phyloP scores from a whole-genome alignment of 2,888 invertebrate species.

The Volucella inanis region DNA sequence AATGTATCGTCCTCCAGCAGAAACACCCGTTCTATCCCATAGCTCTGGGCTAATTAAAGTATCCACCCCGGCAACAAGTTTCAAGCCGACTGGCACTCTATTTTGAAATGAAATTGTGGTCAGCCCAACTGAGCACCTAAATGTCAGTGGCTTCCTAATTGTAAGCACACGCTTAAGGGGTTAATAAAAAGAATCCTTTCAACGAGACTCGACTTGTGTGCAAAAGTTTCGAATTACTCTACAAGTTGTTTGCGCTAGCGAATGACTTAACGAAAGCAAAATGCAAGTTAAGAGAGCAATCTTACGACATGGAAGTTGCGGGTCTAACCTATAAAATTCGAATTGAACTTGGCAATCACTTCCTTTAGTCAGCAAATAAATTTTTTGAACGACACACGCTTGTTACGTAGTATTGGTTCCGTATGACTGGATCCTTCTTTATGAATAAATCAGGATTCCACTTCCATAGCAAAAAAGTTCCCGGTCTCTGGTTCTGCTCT shows the following conservation, averaged over 20 bases:
- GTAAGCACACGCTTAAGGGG: not conserved
- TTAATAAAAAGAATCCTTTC: not conserved
- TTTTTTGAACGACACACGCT: not conserved
- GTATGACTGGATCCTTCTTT: not conserved
- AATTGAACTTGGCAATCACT: no score
- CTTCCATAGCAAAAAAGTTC: no score
- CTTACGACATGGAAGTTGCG: no score
- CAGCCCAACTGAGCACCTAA: not conserved
- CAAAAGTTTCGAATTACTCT: constrained; percentile 5
- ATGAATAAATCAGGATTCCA: constrained; percentile 8
- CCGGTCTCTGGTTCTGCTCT: not conserved
- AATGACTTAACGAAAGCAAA: constrained; percentile 16
- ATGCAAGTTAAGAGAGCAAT: not conserved
- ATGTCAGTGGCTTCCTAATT: constrained; percentile 6
- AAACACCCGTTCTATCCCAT: not conserved
- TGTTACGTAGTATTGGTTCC: not conserved
- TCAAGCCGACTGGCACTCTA: not conserved
- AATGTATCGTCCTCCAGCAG: not conserved
- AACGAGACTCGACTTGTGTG: not conserved
- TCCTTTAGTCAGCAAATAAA: not conserved
- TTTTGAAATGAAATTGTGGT: not conserved
- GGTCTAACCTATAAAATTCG: no score
- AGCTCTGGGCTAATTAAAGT: constrained; percentile 7
- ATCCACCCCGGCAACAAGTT: not conserved
- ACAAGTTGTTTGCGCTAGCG: not conserved